phyloP scores from a whole-genome alignment of 2,113 vertebrate species.

The Alouatta palliata region DNA sequence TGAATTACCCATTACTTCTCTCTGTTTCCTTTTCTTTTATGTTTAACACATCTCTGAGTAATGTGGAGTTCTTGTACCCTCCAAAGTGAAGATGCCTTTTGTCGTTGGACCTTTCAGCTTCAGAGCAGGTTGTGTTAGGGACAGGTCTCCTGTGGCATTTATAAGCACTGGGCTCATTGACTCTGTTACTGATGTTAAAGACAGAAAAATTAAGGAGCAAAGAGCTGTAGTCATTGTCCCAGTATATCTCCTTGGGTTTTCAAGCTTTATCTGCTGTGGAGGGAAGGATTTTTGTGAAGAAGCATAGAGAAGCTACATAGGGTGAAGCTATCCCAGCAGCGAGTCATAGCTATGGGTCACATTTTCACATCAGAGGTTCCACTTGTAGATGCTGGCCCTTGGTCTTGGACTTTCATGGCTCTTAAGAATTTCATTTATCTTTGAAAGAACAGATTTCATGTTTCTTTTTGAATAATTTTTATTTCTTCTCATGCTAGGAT shows the following conservation, averaged over 20 bases:
- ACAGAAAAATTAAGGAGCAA: neutral
- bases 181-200: neutral
- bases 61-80: neutral
- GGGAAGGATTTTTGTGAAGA: neutral
- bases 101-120: neutral
- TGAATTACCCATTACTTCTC: neutral
- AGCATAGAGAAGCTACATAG: neutral
- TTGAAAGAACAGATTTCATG: neutral
- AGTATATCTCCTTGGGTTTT: neutral
- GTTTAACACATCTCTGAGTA: neutral
- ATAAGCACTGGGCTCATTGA: neutral
- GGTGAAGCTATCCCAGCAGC: neutral
- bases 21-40: neutral
- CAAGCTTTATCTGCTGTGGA: neutral
- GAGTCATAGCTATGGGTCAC: fast-evolving
- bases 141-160: neutral
- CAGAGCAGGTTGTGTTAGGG: neutral
- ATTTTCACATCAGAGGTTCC: neutral
- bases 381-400: neutral
- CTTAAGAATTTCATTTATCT: slow-evolving; percentile 12
- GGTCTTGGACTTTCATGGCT: neutral
- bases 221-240: neutral
- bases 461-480: neutral
- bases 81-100: neutral
- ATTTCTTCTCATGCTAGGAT: neutral